Evolutionary conservation across 2,888 invertebrate species (phyloP).

Genomic region (Drosophila falleni): DNA sequence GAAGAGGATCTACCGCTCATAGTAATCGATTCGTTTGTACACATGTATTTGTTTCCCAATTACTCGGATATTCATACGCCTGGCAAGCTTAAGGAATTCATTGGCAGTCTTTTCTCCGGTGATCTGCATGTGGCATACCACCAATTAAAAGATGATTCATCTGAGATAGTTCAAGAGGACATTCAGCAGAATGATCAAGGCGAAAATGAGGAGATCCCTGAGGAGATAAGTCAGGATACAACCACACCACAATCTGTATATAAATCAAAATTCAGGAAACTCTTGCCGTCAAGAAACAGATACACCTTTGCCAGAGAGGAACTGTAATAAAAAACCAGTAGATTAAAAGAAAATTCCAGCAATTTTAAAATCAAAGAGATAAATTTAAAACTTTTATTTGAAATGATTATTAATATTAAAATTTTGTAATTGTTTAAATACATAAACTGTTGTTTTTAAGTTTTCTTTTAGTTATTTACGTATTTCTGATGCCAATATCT

Average conservation of each 20-base stretch:
- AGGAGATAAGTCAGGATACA: neutral
- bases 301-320: slow-evolving; percentile 90
- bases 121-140: slow-evolving; percentile 23
- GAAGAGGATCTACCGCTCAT: slow-evolving; percentile 95
- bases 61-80: slow-evolving; percentile 91
- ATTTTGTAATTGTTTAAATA: neutral
- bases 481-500: neutral
- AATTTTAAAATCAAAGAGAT: too few relatives aligned
- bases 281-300: slow-evolving; percentile 96
- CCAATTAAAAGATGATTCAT: neutral
- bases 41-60: slow-evolving; percentile 97
- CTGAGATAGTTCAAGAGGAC: neutral
- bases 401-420: neutral
- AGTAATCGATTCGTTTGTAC: slow-evolving; percentile 98
- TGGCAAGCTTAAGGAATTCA: slow-evolving; percentile 93
- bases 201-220: neutral
- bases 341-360: too few relatives aligned
- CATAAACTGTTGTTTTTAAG: neutral
- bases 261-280: slow-evolving; percentile 96
- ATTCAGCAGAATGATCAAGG: neutral
- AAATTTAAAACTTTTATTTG: too few relatives aligned
- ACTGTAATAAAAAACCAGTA: slow-evolving; percentile 28
- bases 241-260: slow-evolving; percentile 87
- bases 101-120: slow-evolving; percentile 94
- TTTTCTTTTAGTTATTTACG: neutral